phyloP scores from a whole-genome alignment of 2,113 vertebrate genomes.

The Misgurnus anguillicaudatus region DNA sequence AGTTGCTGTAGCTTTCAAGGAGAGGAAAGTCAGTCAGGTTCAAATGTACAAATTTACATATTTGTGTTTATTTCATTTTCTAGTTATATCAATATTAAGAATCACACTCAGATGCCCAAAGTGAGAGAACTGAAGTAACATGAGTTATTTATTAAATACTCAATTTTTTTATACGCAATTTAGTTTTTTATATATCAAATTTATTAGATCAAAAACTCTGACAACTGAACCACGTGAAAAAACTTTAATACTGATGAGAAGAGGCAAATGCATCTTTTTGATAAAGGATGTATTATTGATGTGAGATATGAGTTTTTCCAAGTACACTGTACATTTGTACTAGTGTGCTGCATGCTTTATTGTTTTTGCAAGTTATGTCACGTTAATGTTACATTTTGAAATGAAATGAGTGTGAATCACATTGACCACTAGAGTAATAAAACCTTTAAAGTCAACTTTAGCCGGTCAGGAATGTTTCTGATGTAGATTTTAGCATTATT shows the following conservation, averaged over 20 bases:
- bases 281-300: slow-evolving; percentile 3
- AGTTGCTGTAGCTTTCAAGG: slow-evolving; percentile 77
- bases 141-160: slow-evolving; percentile 40
- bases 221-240: slow-evolving; percentile 87
- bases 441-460: background rate
- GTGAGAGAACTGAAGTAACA: slow-evolving; percentile 82
- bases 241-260: slow-evolving; percentile 72
- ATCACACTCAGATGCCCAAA: slow-evolving; percentile 80
- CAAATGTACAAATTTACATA: slow-evolving; percentile 55
- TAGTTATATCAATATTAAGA: slow-evolving; percentile 52
- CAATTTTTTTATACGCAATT: slow-evolving; percentile 32
- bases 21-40: slow-evolving; percentile 68
- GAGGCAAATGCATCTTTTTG: slow-evolving; percentile 52
- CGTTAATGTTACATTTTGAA: slow-evolving; percentile 8
- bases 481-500: slow-evolving; percentile 44
- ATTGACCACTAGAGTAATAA: slow-evolving; percentile 10
- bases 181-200: slow-evolving; percentile 50
- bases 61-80: slow-evolving; percentile 70
- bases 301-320: slow-evolving; percentile 8
- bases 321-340: background rate
- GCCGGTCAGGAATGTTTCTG: background rate
- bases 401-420: slow-evolving; percentile 28
- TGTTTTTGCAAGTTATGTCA: background rate
- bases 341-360: slow-evolving; percentile 21
- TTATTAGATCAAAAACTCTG: slow-evolving; percentile 70